Evolutionary conservation across 2,797 vertebrate species (phyloP), one percentile per base, ranked within the genome.

Genomic region (Chanos chanos): DNA sequence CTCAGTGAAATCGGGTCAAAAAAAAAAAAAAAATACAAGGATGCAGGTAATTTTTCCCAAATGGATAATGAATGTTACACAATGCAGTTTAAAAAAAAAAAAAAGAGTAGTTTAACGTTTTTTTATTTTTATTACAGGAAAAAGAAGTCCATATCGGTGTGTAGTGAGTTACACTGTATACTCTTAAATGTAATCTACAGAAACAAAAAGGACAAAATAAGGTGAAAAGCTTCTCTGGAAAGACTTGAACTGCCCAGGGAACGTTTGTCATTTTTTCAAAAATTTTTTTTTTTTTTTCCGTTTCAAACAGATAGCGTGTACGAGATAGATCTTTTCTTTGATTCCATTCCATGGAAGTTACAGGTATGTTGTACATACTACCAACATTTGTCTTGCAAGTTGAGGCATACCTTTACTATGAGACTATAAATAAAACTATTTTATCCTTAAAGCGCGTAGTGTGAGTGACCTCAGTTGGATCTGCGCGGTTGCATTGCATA

Each of bases 391-490:
- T 90, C 90, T 90, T 89, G 89, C 89, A 91, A 90, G 87, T 88
- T 89, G 87, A 92, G 89, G 90, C 89, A 91, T 90, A 85, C 88
- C 90, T 93, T 93, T 92, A 92, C 89, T 91, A 90, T 91, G 83
- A 93, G 87, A 92, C 87, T 92, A 92, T 92, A 92, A 93, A 93
- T 90, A 92, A 93, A 89, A 86, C 79, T 91, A 91, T 91, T 90
- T 92, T 92, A 92, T 91, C 89, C 85, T 91, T 90, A 74, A 78
- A 50, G 63, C 21, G 18, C 10, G 37, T 37, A 4, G 10, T 4
- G 37, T n/a, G n/a, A n/a, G n/a, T n/a, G n/a, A n/a, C n/a, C n/a
- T n/a, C n/a, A n/a, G n/a, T n/a, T n/a, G n/a, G n/a, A n/a, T n/a
- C n/a, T n/a, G n/a, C n/a, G 13, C 60, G 7, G 4, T 28, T 40